phyloP scores from a whole-genome alignment of 92 coral and sea anemone genomes.

The Palythoa caribaeorum region DNA sequence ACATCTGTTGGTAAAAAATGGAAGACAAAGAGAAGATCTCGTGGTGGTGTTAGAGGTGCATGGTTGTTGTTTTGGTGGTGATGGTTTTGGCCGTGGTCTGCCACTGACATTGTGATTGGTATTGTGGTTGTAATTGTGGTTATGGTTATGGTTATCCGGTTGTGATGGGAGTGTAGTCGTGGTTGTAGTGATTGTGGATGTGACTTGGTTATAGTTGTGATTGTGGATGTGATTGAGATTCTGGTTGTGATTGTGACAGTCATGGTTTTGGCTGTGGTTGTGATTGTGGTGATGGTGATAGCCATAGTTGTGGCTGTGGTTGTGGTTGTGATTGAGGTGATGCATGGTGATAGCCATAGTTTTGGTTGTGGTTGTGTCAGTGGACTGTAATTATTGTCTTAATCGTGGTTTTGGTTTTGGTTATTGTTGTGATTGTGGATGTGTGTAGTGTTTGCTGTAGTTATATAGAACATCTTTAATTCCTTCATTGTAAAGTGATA shows the following conservation, averaged over 20 bases:
- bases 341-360: background rate
- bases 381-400: background rate
- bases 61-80: background rate
- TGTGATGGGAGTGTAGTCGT: background rate
- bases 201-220: no score
- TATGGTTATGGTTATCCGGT: background rate
- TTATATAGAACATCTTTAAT: no score
- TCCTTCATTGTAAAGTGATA: no score
- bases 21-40: background rate
- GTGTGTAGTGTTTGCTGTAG: background rate
- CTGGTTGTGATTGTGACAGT: no score
- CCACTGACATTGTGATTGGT: no score
- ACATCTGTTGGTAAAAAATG: conserved; percentile 57
- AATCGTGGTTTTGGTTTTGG: background rate
- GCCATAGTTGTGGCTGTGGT: no score
- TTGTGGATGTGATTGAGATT: no score
- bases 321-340: background rate
- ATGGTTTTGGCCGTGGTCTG: background rate
- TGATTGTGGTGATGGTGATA: no score
- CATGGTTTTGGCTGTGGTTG: background rate
- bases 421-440: background rate
- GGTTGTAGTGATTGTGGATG: no score
- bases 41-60: background rate
- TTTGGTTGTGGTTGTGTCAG: background rate
- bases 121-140: background rate